Conservation (phyloP, 2,113 vertebrate species). For the Beaufortia kweichowensis region DNA sequence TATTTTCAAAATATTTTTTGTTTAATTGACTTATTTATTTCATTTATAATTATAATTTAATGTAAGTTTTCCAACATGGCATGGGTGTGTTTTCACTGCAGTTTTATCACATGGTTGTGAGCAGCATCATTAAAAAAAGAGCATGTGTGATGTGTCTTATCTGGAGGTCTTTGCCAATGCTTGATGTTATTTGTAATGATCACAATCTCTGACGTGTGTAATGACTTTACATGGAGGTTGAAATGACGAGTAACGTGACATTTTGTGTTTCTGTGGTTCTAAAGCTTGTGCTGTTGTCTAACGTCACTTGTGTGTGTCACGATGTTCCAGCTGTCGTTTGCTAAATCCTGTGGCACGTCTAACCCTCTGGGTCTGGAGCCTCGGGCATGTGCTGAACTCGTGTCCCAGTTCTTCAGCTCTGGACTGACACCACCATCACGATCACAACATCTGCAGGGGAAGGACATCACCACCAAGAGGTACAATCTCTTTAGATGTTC, state of each 20-base stretch:
- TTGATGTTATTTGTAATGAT: slow-evolving; percentile 8
- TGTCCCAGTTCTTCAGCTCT: slow-evolving; percentile 85
- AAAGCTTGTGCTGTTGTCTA: background rate
- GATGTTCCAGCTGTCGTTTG: slow-evolving; percentile 78
- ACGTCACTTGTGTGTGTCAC: slow-evolving; percentile 1
- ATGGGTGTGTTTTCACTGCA: background rate
- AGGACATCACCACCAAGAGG: slow-evolving; percentile 96
- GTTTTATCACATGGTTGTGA: background rate
- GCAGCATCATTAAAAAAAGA: background rate
- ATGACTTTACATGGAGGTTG: background rate
- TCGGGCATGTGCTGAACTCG: slow-evolving; percentile 76
- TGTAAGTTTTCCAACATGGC: background rate
- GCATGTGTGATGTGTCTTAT: background rate
- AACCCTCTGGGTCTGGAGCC: slow-evolving; percentile 82
- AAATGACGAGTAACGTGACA: background rate
- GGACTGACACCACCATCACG: slow-evolving; percentile 69
- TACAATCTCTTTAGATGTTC: slow-evolving; percentile 53
- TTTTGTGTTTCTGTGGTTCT: background rate
- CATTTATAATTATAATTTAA: too few relatives aligned
- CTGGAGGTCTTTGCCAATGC: background rate
- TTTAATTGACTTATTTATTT: slow-evolving; percentile 27
- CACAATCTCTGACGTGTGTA: background rate
- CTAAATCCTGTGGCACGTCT: slow-evolving; percentile 84
- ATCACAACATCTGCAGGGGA: slow-evolving; percentile 76
- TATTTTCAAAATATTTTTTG: too few relatives aligned